phyloP scores from a whole-genome alignment of 2,797 vertebrate species.

The Champsocephalus esox region DNA sequence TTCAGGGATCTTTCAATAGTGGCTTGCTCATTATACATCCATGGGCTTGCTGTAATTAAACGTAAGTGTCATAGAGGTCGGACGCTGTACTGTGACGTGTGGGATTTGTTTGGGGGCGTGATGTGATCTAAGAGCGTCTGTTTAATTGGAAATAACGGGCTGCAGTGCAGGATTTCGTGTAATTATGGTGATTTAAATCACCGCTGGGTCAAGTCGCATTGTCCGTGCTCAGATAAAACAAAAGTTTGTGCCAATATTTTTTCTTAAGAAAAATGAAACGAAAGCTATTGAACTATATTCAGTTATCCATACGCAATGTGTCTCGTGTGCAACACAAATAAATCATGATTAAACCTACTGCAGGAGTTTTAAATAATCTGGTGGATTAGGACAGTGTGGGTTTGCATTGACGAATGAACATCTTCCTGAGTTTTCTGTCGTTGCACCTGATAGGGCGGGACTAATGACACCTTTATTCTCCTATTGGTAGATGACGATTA shows the following conservation, averaged over 20 bases:
- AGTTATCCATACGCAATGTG: too few species aligned
- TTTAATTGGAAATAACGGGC: slow-evolving; percentile 62
- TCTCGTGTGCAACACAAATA: not conserved
- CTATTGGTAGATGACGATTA: too few species aligned
- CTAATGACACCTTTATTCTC: too few species aligned
- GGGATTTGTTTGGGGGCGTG: slow-evolving; percentile 19
- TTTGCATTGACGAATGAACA: too few species aligned
- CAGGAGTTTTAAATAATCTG: not conserved
- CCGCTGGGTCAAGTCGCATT: slow-evolving; percentile 41
- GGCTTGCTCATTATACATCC: slow-evolving; percentile 35
- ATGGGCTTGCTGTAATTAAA: slow-evolving; percentile 37
- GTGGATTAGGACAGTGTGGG: too few species aligned
- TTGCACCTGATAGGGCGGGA: too few species aligned
- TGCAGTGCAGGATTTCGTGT: slow-evolving; percentile 64
- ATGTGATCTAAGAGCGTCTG: not conserved
- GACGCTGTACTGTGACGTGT: slow-evolving; percentile 7
- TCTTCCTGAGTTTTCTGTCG: too few species aligned
- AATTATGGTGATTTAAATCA: slow-evolving; percentile 62
- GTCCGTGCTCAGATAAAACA: slow-evolving; percentile 58
- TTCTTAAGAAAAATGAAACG: not conserved
- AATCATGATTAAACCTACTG: not conserved
- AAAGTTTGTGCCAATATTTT: slow-evolving; percentile 18
- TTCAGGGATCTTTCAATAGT: slow-evolving; percentile 87
- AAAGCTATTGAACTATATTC: not conserved
- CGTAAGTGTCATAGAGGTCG: slow-evolving; percentile 12